phyloP scores from a whole-genome alignment of 2,797 vertebrate species.

The Sebastolobus alascanus region DNA sequence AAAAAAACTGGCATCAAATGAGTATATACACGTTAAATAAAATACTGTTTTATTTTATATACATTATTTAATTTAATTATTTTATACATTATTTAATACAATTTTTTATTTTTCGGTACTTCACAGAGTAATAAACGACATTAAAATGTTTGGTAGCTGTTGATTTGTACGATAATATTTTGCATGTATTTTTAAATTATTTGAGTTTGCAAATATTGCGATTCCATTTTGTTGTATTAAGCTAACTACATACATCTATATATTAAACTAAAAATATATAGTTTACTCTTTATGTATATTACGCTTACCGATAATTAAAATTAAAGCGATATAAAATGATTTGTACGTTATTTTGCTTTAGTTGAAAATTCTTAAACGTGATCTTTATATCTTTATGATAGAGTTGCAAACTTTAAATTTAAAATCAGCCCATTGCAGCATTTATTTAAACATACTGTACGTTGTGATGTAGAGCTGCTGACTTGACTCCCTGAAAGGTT shows the following conservation, averaged over 20 bases:
- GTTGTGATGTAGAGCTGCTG: conserved; percentile 31
- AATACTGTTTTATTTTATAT: not conserved
- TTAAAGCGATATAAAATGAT: not conserved
- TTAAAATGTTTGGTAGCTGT: not conserved
- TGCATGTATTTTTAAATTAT: not conserved
- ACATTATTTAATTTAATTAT: too few species aligned
- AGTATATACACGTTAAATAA: not conserved
- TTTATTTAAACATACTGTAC: conserved; percentile 38
- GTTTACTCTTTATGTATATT: not conserved
- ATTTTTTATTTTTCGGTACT: not conserved
- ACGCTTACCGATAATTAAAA: not conserved
- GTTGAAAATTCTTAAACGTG: not conserved
- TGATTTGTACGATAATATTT: conserved; percentile 1
- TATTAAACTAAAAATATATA: not conserved
- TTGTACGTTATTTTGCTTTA: not conserved
- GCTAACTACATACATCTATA: not conserved
- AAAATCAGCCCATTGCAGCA: conserved; percentile 13
- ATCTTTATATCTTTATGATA: conserved; percentile 6
- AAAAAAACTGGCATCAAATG: not conserved
- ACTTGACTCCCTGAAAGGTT: conserved; percentile 46
- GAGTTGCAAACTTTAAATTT: conserved; percentile 22
- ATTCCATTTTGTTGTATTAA: not conserved
- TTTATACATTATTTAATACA: not conserved
- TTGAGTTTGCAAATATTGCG: not conserved
- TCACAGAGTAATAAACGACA: not conserved